These are phyloP conservation scores for Pitta sordida DNA, from an alignment of 2,113 vertebrate genomes.

Conservation along the genomic window DNA sequence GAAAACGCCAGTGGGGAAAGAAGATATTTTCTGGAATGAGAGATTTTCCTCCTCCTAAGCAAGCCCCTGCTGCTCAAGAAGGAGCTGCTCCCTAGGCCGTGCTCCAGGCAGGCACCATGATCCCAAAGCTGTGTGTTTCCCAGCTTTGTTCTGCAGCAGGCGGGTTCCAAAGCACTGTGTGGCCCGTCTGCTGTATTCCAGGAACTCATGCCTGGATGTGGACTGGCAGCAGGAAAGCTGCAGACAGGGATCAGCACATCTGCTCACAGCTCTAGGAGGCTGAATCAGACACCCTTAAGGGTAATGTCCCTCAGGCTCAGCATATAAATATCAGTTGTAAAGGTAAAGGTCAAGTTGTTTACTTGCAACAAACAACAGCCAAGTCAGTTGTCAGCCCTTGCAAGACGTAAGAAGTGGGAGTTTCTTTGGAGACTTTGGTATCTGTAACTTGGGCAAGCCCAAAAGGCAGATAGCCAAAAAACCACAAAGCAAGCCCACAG, in stretches of 20 bases:
- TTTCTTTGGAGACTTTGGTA: neutral
- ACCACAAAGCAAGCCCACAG: neutral
- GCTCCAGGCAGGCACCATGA: fast-evolving
- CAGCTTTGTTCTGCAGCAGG: neutral
- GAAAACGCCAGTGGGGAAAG: neutral
- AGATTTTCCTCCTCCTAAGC: neutral
- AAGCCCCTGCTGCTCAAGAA: neutral
- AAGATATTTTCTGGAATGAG: neutral
- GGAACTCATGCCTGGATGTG: neutral
- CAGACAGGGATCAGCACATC: neutral
- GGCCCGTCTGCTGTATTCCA: neutral
- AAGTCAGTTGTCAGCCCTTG: neutral
- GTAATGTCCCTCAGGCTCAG: neutral
- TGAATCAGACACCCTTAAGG: neutral
- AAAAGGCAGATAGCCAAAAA: neutral
- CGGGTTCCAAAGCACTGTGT: neutral
- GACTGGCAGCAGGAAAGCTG: neutral
- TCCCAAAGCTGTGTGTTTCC: neutral
- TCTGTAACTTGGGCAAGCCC: neutral
- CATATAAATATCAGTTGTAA: neutral
- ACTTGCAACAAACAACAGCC: neutral
- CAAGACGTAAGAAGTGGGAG: neutral
- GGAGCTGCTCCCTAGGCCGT: neutral
- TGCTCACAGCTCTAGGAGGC: neutral
- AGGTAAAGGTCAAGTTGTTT: neutral